These are phyloP conservation scores for Hydrophis major DNA, from an alignment of 2,797 vertebrate genomes.

Conservation along the genomic window DNA sequence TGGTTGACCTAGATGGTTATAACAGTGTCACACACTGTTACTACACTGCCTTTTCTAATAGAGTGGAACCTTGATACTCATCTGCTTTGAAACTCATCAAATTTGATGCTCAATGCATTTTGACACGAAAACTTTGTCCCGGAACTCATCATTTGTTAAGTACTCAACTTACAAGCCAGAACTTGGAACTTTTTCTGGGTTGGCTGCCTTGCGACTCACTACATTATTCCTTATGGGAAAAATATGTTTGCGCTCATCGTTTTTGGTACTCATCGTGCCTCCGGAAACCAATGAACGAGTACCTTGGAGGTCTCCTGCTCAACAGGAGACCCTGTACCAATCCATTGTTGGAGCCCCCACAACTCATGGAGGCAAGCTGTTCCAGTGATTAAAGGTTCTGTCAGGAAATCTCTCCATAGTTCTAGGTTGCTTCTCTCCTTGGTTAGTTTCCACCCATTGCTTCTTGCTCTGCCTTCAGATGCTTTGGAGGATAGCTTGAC, in stretches of 20 bases:
- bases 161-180: background rate
- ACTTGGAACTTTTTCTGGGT: background rate
- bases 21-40: background rate
- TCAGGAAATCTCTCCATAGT: background rate
- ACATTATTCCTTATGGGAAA: background rate
- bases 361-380: background rate
- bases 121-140: background rate
- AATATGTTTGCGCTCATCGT: background rate
- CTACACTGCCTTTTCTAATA: background rate
- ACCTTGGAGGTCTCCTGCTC: background rate
- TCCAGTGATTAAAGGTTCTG: background rate
- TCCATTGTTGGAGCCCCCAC: background rate
- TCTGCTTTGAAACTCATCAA: background rate
- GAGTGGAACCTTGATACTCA: background rate
- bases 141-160: background rate
- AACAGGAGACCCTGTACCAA: background rate
- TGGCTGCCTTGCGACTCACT: background rate
- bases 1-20: background rate
- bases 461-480: background rate
- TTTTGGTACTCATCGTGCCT: background rate
- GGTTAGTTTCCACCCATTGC: background rate
- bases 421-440: background rate
- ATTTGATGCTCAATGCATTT: background rate
- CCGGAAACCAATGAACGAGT: background rate
- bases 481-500: background rate